These are phyloP conservation scores for Agrotis clavis DNA, from an alignment of 2,888 invertebrate genomes.

Conservation along the genomic window DNA sequence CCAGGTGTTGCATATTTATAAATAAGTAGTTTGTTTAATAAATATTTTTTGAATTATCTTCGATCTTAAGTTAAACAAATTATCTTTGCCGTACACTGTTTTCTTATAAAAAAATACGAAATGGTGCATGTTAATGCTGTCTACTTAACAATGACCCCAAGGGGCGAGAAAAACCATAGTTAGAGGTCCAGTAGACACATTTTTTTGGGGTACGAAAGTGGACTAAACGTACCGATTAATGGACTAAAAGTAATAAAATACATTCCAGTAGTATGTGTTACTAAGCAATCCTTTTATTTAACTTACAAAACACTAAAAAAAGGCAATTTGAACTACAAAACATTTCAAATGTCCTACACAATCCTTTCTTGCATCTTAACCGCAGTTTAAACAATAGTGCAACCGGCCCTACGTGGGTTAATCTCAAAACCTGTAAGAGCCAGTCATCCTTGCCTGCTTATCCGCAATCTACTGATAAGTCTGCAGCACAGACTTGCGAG, in stretches of 20 bases:
- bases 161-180: no score
- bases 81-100: no score
- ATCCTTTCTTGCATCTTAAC: not conserved
- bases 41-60: no score
- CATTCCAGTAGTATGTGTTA: not conserved
- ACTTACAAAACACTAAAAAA: not conserved
- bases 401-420: conserved; percentile 26
- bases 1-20: not conserved
- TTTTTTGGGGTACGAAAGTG: no score
- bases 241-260: no score
- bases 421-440: conserved; percentile 54
- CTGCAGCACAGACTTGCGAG: conserved; percentile 33
- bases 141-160: not conserved
- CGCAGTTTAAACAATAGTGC: conserved; percentile 23
- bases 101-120: not conserved
- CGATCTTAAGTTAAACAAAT: no score
- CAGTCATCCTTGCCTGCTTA: conserved; percentile 52
- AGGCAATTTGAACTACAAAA: not conserved
- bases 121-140: not conserved
- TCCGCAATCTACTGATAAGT: conserved; percentile 59
- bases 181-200: no score
- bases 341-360: not conserved
- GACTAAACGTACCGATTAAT: no score
- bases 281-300: not conserved
- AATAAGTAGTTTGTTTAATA: not conserved